A percentile compares a stretch with the other conserved stretches of the same genome.
Conservation (phyloP, 2,113 vertebrate species). For the Prochilodus magdalenae region DNA sequence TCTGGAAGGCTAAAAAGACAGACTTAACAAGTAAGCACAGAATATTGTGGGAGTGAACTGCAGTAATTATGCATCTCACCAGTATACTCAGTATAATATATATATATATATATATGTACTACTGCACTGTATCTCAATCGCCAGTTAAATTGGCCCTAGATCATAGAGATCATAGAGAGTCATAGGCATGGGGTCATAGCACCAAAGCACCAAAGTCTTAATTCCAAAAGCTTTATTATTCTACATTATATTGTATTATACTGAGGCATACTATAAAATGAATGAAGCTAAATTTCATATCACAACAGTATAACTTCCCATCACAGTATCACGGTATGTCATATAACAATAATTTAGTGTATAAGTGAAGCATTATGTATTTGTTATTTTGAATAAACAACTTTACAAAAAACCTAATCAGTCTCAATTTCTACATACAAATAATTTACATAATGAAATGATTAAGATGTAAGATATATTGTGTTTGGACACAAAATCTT, state of each 20-base stretch:
- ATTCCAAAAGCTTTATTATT: background rate
- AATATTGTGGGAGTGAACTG: background rate
- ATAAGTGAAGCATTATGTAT: too few species aligned
- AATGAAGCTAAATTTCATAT: background rate
- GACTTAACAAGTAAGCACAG: background rate
- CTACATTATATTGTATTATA: background rate
- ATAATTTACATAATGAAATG: too few species aligned
- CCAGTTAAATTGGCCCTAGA: too few species aligned
- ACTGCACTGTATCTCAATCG: background rate
- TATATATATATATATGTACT: background rate
- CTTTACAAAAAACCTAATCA: too few species aligned
- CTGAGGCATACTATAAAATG: background rate
- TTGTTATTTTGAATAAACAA: too few species aligned
- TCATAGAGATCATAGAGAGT: too few species aligned
- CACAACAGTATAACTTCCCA: background rate
- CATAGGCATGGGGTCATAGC: background rate
- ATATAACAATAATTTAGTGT: background rate
- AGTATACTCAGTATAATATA: too few species aligned
- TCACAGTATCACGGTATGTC: background rate
- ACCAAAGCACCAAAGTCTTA: background rate
- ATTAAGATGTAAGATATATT: too few species aligned
- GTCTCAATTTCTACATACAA: too few species aligned
- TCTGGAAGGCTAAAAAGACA: conserved; percentile 17
- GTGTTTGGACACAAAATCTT: too few species aligned
- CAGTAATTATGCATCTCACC: background rate